Base-by-base conservation (phyloP, 2,797 vertebrate genomes). In the Gadopsis marmoratus region DNA sequence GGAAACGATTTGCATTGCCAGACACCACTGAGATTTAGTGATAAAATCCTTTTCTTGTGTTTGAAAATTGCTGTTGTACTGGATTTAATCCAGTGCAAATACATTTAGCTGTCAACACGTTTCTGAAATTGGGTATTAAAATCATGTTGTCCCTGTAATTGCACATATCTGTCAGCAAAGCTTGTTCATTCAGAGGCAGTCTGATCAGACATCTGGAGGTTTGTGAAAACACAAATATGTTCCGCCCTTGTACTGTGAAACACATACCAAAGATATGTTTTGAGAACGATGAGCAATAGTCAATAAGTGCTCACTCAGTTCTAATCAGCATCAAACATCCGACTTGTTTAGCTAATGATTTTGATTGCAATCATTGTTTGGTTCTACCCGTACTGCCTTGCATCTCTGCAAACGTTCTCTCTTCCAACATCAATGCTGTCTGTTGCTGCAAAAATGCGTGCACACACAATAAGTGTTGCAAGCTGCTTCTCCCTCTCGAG, bases 401-500 rank as follows among this genome's bases (percentile, higher is more conserved):
- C 7, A 70, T 78, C 48, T 11, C 60, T 6, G 41, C 60, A 65
- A 71, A 69, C 53, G 66, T 70, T 33, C 33, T 60, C 23, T 59
- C n/a, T 23, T 76, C 62, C 14, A 21, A 39, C 78, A 68, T 69
- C 71, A 68, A 3, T 19, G 33, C 26, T 56, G 48, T 71, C 66
- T 67, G 33, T 48, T n/a, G 47, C 60, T 59, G 55, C 54, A 78
- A 70, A 71, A 83, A 61, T 3, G 1, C 55, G 54, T 31, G 31
- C 71, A 43, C 29, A 23, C 78, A 76, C 69, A 72, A 37, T 70
- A 81, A 73, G 69, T 65, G 69, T 71, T 29, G 65, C 85, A 85
- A 83, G 81, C 85, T 86, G 85, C 74, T 91, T 74, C 37, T 72
- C 59, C 48, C 53, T 81, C 74, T 78, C 67, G 72, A 74, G 48